A percentile compares a stretch with the other conserved stretches of the same genome.
phyloP scores from a whole-genome alignment of 2,797 vertebrate genomes.

The Enoplosus armatus region DNA sequence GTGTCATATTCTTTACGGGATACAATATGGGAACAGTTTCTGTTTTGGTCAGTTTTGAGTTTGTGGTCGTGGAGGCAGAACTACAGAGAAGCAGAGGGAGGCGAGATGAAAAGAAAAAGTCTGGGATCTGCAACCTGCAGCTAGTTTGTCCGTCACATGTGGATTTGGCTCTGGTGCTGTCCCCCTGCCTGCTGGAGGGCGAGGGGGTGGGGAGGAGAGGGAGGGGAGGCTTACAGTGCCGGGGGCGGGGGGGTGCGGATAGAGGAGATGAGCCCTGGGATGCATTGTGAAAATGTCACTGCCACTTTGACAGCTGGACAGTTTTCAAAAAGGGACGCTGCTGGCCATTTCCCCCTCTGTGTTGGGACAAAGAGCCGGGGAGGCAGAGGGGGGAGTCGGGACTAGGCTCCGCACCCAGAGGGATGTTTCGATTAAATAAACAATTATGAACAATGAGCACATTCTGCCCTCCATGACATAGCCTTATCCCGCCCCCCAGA shows the following conservation, averaged over 20 bases:
- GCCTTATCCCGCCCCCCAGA: slow-evolving; percentile 57
- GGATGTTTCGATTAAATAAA: slow-evolving; percentile 87
- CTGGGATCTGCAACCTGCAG: slow-evolving; percentile 47
- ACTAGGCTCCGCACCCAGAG: slow-evolving; percentile 73
- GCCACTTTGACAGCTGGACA: slow-evolving; percentile 89
- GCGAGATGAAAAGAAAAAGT: slow-evolving; percentile 24
- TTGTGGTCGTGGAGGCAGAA: slow-evolving; percentile 21
- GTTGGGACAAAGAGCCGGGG: slow-evolving; percentile 80
- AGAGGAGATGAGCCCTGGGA: slow-evolving; percentile 75
- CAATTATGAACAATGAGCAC: slow-evolving; percentile 85
- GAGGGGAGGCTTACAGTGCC: slow-evolving; percentile 59
- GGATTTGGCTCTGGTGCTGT: slow-evolving; percentile 43
- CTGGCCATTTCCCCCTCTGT: slow-evolving; percentile 84
- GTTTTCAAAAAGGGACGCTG: slow-evolving; percentile 86
- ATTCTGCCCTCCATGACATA: slow-evolving; percentile 84
- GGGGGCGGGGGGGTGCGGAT: slow-evolving; percentile 52
- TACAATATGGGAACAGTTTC: background rate
- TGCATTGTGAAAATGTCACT: slow-evolving; percentile 87
- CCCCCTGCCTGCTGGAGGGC: slow-evolving; percentile 37
- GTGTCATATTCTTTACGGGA: slow-evolving; percentile 13
- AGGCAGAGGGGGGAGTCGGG: slow-evolving; percentile 59
- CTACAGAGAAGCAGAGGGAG: slow-evolving; percentile 23
- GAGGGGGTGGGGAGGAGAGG: slow-evolving; percentile 10
- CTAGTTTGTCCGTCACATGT: slow-evolving; percentile 49
- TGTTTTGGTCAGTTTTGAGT: slow-evolving; percentile 22